A percentile compares a stretch with the other conserved stretches of the same genome.
Conservation (phyloP, 2,113 vertebrate genomes). For the Siniperca chuatsi region DNA sequence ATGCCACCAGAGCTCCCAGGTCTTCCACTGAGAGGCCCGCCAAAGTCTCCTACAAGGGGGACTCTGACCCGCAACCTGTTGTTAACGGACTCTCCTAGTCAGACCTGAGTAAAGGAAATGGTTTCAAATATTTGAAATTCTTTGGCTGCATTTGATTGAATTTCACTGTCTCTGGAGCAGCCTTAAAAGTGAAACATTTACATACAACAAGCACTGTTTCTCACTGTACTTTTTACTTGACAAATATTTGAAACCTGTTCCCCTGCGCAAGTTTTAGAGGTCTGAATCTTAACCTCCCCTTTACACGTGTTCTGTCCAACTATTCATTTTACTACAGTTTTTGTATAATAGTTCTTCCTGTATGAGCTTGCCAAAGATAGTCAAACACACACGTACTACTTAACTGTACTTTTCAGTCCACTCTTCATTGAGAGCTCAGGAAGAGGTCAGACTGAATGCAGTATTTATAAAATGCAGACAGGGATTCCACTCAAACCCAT, state of each 20-base stretch:
- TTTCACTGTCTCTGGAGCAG: constrained; percentile 42
- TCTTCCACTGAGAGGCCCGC: constrained; percentile 86
- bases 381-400: constrained; percentile 77
- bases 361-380: constrained; percentile 99
- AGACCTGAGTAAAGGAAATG: constrained; percentile 43
- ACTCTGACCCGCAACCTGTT: constrained; percentile 87
- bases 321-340: constrained; percentile 75
- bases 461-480: constrained; percentile 64
- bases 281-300: constrained; percentile 53
- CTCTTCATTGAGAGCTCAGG: constrained; percentile 91
- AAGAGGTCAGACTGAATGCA: constrained; percentile 64
- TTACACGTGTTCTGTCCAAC: constrained; percentile 65
- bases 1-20: constrained; percentile 73
- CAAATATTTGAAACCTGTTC: constrained; percentile 75
- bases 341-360: constrained; percentile 96
- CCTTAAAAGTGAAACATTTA: constrained; percentile 54
- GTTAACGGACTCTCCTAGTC: constrained; percentile 96
- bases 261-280: constrained; percentile 53
- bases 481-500: constrained; percentile 69
- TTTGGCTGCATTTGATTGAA: constrained; percentile 54
- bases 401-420: constrained; percentile 93
- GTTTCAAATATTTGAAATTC: constrained; percentile 71
- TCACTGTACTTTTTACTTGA: constrained; percentile 35
- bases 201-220: constrained; percentile 80
- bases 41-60: constrained; percentile 84